Conservation (phyloP, 1,140 invertebrate species). For the Neodiprion pinetum region DNA sequence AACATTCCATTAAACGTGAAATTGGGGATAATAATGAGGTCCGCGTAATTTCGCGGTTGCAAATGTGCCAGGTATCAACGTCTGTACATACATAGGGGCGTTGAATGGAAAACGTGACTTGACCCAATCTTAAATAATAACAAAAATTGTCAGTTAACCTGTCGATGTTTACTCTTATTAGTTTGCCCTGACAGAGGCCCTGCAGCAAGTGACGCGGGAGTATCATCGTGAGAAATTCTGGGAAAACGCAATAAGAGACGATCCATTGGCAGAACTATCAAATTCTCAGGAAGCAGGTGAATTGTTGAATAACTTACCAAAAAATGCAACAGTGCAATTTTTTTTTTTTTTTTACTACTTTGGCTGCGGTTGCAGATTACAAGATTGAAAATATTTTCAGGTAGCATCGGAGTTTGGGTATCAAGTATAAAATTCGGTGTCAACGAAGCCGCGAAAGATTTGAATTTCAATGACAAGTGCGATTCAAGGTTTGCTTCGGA, state of each 20-base stretch:
- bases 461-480: no score
- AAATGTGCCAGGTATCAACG: constrained; percentile 47
- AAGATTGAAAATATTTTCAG: no score
- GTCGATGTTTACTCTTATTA: constrained; percentile 23
- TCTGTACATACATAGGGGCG: background rate
- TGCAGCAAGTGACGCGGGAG: constrained; percentile 44
- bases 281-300: background rate
- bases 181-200: constrained; percentile 45
- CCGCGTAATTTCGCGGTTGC: constrained; percentile 37
- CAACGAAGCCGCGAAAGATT: background rate
- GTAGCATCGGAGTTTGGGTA: background rate
- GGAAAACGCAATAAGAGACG: background rate
- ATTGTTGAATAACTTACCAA: no score
- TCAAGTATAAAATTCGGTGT: background rate
- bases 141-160: background rate
- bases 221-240: constrained; percentile 27
- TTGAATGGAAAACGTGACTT: background rate
- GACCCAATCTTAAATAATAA: background rate
- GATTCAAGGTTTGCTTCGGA: no score
- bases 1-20: constrained; percentile 14
- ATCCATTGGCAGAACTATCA: background rate
- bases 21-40: constrained; percentile 13
- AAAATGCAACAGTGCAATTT: no score
- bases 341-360: no score
- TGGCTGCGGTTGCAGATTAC: no score